Conservation (phyloP, 2,113 vertebrate genomes). For the Vimba vimba region DNA sequence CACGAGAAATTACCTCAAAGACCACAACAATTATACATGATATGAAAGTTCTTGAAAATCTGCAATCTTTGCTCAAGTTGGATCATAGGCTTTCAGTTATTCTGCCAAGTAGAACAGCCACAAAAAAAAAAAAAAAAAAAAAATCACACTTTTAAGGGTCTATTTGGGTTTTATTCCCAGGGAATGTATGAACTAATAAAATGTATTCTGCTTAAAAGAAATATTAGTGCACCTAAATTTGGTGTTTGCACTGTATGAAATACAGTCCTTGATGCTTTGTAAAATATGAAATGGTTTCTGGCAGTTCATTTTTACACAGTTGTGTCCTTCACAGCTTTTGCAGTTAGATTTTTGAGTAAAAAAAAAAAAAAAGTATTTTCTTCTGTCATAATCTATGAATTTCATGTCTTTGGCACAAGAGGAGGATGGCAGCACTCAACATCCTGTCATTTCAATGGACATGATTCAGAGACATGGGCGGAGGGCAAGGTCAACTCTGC, state of each 20-base stretch:
- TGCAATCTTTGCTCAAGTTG: background rate
- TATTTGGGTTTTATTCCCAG: too few species aligned
- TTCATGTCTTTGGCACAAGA: background rate
- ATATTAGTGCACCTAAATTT: too few species aligned
- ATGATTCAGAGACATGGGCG: constrained; percentile 1
- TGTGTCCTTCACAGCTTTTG: background rate
- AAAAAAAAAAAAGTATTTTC: background rate
- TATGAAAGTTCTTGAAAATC: background rate
- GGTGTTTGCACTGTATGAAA: too few species aligned
- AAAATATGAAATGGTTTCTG: background rate
- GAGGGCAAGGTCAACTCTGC: constrained; percentile 32
- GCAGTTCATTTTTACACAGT: background rate
- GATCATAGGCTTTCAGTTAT: background rate
- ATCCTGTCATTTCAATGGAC: constrained; percentile 35
- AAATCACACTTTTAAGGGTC: too few species aligned
- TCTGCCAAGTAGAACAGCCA: background rate
- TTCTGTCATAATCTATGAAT: constrained; percentile 12
- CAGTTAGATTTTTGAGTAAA: background rate
- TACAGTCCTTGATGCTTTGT: background rate
- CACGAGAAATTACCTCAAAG: background rate
- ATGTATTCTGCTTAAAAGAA: too few species aligned
- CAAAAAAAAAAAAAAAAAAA: too few species aligned
- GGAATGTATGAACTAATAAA: too few species aligned
- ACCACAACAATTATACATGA: background rate
- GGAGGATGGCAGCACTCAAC: constrained; percentile 22